Evolutionary conservation across 2,113 vertebrate genomes (phyloP), one percentile per base, ranked within the genome.

Genomic region (Hippocampus zosterae): DNA sequence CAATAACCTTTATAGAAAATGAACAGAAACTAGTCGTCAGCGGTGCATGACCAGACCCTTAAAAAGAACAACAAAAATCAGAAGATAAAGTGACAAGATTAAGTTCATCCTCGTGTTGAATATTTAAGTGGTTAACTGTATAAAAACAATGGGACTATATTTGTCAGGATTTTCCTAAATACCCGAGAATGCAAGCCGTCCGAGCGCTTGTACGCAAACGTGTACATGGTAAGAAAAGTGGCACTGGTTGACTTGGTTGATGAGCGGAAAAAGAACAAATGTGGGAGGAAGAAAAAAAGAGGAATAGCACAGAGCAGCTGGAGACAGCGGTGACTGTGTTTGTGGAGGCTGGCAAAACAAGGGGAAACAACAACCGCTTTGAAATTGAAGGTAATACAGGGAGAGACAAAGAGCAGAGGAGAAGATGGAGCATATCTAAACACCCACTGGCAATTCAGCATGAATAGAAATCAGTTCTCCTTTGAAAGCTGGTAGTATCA

Each of bases 221-320:
- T 37, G 33, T 37, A 37, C 33, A 5, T 6, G 33, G 33, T 37
- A 37, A 6, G 33, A 37, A 37, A 37, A 73, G 79, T 75, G 79
- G 55, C 74, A 80, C 68, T 73, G 65, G 65, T 81, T 67, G 79
- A 89, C 72, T 84, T 83, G 83, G 84, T 37, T 76, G 73, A 62
- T 68, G 61, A 87, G 74, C 71, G 65, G 57, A 68, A 72, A 76
- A 76, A 72, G 48, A 81, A 66, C 68, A 61, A 73, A 57, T 44
- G 74, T 73, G 56, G 69, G 79, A 81, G 40, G 78, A 75, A 41
- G 29, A 76, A 75, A 21, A 21, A 60, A 70, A 57, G 0, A 53
- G 23, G 72, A 48, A 59, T 23, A 25, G 60, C 66, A 33, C 16
- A 29, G 52, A 53, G 46, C 53, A 25, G 67, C 55, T 69, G 62